phyloP scores from a whole-genome alignment of 2,113 vertebrate species.

The Passer domesticus region DNA sequence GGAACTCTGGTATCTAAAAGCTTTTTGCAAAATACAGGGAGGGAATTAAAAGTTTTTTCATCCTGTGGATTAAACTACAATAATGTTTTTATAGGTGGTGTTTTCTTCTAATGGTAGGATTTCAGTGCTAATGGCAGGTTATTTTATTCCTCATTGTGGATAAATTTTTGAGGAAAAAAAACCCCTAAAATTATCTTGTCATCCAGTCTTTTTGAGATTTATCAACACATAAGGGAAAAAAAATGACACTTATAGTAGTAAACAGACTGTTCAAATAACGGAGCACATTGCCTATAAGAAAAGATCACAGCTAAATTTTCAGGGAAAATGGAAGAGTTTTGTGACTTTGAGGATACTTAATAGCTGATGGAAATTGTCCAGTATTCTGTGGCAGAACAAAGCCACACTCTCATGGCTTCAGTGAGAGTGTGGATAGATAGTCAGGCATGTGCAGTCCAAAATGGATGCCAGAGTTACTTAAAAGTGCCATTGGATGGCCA shows the following conservation, averaged over 20 bases:
- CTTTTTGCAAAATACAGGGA: neutral
- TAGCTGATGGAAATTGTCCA: neutral
- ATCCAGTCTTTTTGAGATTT: neutral
- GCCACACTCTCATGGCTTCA: neutral
- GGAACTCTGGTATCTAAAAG: neutral
- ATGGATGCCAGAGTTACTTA: neutral
- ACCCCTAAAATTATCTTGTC: neutral
- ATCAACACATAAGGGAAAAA: neutral
- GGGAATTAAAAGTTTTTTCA: neutral
- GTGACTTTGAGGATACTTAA: neutral
- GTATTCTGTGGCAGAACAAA: neutral
- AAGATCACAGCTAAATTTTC: neutral
- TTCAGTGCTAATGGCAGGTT: conserved; percentile 27
- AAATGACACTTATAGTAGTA: neutral
- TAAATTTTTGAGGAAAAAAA: neutral
- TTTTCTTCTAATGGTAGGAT: conserved; percentile 10
- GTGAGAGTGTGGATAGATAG: fast-evolving
- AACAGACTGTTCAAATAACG: neutral
- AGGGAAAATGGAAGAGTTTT: neutral
- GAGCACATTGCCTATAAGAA: neutral
- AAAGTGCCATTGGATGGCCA: neutral
- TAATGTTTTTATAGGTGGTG: neutral
- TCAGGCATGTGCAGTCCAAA: neutral
- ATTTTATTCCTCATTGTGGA: neutral
- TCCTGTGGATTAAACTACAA: neutral